Evolutionary conservation across 2,113 vertebrate species (phyloP), one percentile per base, ranked within the genome.

Genomic region (Anolis carolinensis): DNA sequence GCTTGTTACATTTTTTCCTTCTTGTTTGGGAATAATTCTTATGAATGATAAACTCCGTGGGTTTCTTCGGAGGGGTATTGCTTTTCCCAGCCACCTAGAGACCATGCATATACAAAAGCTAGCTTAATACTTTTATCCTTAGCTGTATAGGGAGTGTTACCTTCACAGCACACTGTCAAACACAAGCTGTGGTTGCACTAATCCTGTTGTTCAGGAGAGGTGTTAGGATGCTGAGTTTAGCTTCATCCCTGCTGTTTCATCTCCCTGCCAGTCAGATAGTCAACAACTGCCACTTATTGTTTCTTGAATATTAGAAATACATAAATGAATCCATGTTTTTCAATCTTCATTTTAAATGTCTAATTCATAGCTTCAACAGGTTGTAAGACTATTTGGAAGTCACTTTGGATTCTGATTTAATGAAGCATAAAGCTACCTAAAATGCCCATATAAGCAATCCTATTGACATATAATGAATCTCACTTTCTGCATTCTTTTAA

Each of bases 381-480:
- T 13, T 70, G 13, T 70, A 59, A 59, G 48, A 79, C 20, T 79
- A 14, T 32, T 50, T 71, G 32, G 30, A 16, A 34, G 67, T 85
- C 27, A 77, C 50, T 85, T 23, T 79, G 9, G 27, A 71, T 16
- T 27, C 18, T 44, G 20, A n/a, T 48, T 39, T 72, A 59, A 71
- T 71, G 25, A 79, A 27, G 32, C 44, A 70, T 10, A 4, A 39
- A 83, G 62, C 34, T 59, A 27, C 50, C 5, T 44, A 44, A 71
- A 71, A 55, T 55, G 32, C 27, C 68, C n/a, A n/a, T 50, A 36
- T 70, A n/a, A 70, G 55, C 30, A 85, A 32, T 27, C n/a, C 90
- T 84, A 83, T 92, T 91, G 85, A 92, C 68, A 93, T 39, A 88
- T 73, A 90, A 83, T 86, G 79, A 90, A 90, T 84, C 90, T 70